Evolutionary conservation across 2,888 invertebrate species (phyloP), one percentile per base, ranked within the genome.

Genomic region (Eledona agricola): DNA sequence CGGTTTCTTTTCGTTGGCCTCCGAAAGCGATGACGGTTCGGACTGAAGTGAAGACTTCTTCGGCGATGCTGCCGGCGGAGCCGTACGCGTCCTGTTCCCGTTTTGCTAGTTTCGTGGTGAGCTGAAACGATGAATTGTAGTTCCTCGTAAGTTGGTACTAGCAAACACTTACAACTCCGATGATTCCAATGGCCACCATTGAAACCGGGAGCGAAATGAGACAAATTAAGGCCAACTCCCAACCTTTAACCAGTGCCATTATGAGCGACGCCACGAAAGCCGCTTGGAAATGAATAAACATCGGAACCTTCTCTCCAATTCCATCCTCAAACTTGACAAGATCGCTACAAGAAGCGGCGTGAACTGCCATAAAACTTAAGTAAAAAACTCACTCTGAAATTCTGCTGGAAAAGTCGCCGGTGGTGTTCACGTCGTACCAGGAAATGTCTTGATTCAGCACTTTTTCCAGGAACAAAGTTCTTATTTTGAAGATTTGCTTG

Each of bases 11-110:
- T 1, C 75, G 59, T 63, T 89, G 86, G 0, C 91, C 92, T 38
- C 87, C 87, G 64, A 91, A 91, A 0, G 91, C 89, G 53, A 88
- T 82, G 0, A 92, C 90, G 0, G 91, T 91, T 12, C 89, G 79
- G 23, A 90, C 80, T 0, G 88, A 81, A n/a, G 86, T 83, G 1
- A 92, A 69, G 0, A 88, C 89, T 73, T 91, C 90, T 70, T 90
- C 89, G 1, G 90, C 90, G n/a, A 91, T 83, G 0, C 84, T 75
- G 1, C 89, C 88, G 1, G 91, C 90, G 47, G 83, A 81, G 0
- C 89, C 90, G 63, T 93, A 91, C 0, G 86, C 85, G 51, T 81
- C 79, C 0, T 87, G 78, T 74, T 88, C 88, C 67, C 83, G 80
- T 65, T 84, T 84, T 0, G 88, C 82, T 19, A 88, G 70, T 56